Conservation (phyloP, 2,797 vertebrate genomes). For the Potorous gilbertii region DNA sequence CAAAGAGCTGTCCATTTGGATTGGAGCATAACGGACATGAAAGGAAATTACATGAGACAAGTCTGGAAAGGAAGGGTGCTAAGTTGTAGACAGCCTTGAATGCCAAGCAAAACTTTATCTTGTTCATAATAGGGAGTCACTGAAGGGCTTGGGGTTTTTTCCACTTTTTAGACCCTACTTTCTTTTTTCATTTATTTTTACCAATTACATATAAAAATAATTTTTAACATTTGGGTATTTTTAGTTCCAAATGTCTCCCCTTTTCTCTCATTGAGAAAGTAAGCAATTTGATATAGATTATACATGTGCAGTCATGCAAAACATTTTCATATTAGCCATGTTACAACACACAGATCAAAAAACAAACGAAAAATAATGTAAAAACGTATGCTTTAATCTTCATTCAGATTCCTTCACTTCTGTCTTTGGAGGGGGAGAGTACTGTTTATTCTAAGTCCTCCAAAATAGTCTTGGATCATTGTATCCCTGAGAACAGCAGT, state of each 20-base stretch:
- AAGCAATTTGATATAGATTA: not conserved
- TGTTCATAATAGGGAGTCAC: not conserved
- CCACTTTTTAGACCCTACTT: not conserved
- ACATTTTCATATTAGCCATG: not conserved
- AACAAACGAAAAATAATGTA: not conserved
- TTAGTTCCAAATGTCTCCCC: not conserved
- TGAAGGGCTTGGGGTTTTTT: not conserved
- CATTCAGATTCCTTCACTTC: not conserved
- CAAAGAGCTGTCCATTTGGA: not conserved
- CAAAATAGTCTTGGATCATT: not conserved
- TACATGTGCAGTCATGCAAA: not conserved
- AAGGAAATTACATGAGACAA: not conserved
- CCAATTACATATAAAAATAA: not conserved
- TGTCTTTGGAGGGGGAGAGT: not conserved
- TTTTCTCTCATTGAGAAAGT: not conserved
- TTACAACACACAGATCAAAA: not conserved
- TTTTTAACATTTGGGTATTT: not conserved
- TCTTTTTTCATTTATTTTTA: not conserved
- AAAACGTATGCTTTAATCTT: not conserved
- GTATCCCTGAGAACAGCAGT: not conserved
- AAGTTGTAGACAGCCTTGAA: not conserved
- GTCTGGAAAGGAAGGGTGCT: not conserved
- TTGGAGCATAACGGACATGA: not conserved
- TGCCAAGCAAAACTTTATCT: not conserved
- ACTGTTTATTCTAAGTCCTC: not conserved